phyloP scores from a whole-genome alignment of 2,797 vertebrate species.

The Phrynocephalus vlangalii region DNA sequence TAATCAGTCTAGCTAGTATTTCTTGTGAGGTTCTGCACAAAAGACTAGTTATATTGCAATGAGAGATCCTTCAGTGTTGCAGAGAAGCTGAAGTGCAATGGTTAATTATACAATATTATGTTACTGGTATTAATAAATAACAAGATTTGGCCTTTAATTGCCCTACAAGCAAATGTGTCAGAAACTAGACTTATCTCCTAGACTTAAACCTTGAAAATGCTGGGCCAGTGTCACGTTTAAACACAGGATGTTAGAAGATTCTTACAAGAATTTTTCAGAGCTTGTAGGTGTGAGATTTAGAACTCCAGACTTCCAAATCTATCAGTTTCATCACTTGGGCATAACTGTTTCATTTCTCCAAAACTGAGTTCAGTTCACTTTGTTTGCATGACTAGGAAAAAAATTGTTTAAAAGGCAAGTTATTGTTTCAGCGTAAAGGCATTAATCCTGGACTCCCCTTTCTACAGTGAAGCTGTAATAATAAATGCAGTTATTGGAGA shows the following conservation, averaged over 20 bases:
- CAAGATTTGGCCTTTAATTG: not conserved
- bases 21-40: not conserved
- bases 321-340: not conserved
- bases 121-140: not conserved
- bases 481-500: not conserved
- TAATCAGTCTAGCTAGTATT: not conserved
- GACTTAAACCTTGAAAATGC: too few relatives aligned
- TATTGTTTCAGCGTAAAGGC: not conserved
- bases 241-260: too few relatives aligned
- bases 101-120: slow-evolving; percentile 9
- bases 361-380: not conserved
- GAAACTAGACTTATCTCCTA: too few relatives aligned
- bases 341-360: not conserved
- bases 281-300: too few relatives aligned
- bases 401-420: not conserved
- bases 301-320: not conserved
- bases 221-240: too few relatives aligned
- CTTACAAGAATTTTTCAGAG: too few relatives aligned
- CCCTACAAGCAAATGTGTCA: too few relatives aligned
- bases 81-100: not conserved
- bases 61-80: too few relatives aligned
- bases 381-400: not conserved
- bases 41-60: too few relatives aligned
- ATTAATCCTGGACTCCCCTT: not conserved
- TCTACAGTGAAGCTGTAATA: not conserved